Percentiles rank a stretch among this genome's conserved stretches.
Evolutionary conservation across 2,797 vertebrate species (phyloP).

Genomic region (Enoplosus armatus): DNA sequence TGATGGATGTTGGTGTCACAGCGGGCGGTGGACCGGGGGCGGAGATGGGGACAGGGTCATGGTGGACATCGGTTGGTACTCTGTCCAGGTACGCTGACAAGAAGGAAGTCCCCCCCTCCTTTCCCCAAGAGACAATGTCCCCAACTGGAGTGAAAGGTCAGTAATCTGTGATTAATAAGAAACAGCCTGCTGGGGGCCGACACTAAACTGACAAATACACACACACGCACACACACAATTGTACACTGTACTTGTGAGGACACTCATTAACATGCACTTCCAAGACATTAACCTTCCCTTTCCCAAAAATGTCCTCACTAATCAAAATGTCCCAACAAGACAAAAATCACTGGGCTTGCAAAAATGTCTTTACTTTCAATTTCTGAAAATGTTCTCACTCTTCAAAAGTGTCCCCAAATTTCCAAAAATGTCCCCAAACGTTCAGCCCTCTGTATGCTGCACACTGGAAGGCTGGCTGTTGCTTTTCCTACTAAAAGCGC

Average conservation of each 20-base stretch:
- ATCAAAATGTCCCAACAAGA: background rate
- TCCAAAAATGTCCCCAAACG: background rate
- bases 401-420: background rate
- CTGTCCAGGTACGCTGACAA: constrained; percentile 72
- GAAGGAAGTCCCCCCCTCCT: background rate
- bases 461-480: background rate
- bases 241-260: constrained; percentile 6
- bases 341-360: too few species aligned
- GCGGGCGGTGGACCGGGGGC: background rate
- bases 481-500: background rate
- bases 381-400: background rate
- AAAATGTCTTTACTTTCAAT: background rate
- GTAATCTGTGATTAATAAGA: constrained; percentile 85
- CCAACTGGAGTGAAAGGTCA: constrained; percentile 74
- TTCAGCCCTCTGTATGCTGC: background rate
- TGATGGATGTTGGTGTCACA: constrained; percentile 69
- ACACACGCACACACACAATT: background rate
- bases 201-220: constrained; percentile 13
- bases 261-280: background rate
- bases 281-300: background rate
- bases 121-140: constrained; percentile 50
- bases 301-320: background rate
- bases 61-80: constrained; percentile 75
- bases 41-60: constrained; percentile 48
- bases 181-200: constrained; percentile 35